These are phyloP conservation scores for Noctua fimbriata DNA, from an alignment of 2,888 invertebrate species.

Conservation along the genomic window DNA sequence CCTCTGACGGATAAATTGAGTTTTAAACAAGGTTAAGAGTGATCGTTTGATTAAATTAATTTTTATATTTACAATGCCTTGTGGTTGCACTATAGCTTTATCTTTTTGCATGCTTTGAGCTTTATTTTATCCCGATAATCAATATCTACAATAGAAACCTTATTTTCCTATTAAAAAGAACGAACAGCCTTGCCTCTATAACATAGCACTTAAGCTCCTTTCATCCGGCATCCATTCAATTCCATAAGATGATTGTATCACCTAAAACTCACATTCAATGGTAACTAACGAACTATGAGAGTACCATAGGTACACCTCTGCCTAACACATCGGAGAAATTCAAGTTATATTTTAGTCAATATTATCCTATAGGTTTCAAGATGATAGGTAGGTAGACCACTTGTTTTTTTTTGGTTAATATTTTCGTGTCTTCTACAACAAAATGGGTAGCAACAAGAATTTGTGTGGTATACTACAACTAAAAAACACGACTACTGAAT, in stretches of 20 bases:
- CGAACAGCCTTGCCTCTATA: not conserved
- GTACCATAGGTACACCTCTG: not conserved
- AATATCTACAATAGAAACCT: not conserved
- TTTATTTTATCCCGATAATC: not conserved
- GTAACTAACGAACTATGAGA: constrained; percentile 9
- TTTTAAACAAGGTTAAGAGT: not conserved
- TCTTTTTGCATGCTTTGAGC: not conserved
- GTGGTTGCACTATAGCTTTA: not conserved
- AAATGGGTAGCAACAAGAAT: not conserved
- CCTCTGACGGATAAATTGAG: not conserved
- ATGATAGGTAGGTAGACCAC: not conserved
- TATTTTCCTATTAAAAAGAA: not conserved
- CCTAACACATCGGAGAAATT: too few relatives aligned
- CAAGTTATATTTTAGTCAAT: too few relatives aligned
- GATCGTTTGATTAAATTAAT: not conserved
- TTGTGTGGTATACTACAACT: too few relatives aligned
- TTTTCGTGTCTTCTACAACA: not conserved
- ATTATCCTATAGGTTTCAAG: too few relatives aligned
- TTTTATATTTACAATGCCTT: not conserved
- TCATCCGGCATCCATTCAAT: constrained; percentile 25
- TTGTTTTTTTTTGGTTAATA: not conserved
- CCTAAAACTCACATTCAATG: constrained; percentile 37
- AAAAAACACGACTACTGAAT: too few relatives aligned
- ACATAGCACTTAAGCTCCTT: not conserved
- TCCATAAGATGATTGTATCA: constrained; percentile 39